Conservation (phyloP, 2,113 vertebrate genomes). For the Oophaga pumilio region DNA sequence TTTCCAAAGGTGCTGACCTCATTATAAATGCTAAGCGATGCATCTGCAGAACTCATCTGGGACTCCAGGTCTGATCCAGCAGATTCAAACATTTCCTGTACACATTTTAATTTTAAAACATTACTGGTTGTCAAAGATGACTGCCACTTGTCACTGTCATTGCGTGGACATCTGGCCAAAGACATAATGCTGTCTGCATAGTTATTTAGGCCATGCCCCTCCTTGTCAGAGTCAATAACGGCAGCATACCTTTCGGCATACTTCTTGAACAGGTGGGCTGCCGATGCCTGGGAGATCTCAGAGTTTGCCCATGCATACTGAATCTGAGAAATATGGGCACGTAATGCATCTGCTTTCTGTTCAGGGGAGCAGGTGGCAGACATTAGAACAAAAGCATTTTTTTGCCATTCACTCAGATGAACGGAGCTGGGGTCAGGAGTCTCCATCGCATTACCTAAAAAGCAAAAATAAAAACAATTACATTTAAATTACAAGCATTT, state of each 20-base stretch:
- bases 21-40: constrained; percentile 67
- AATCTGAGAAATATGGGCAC: constrained; percentile 85
- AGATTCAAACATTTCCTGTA: constrained; percentile 78
- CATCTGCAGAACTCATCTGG: constrained; percentile 69
- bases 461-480: constrained; percentile 49
- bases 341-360: constrained; percentile 89
- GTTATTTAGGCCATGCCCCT: constrained; percentile 86
- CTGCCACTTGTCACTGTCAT: constrained; percentile 88
- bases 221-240: constrained; percentile 88
- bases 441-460: constrained; percentile 65
- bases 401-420: constrained; percentile 92
- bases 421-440: constrained; percentile 66
- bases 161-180: constrained; percentile 83
- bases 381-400: constrained; percentile 85
- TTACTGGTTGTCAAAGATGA: constrained; percentile 81
- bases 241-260: constrained; percentile 84
- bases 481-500: too few species aligned
- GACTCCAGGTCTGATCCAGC: constrained; percentile 62
- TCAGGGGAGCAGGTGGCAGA: constrained; percentile 80
- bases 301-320: constrained; percentile 91
- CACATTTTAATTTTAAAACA: constrained; percentile 77
- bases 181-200: constrained; percentile 85
- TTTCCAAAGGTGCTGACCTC: constrained; percentile 61
- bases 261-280: constrained; percentile 81
- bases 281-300: constrained; percentile 82